Conservation (phyloP, 1,140 invertebrate species). For the Homarus americanus region DNA sequence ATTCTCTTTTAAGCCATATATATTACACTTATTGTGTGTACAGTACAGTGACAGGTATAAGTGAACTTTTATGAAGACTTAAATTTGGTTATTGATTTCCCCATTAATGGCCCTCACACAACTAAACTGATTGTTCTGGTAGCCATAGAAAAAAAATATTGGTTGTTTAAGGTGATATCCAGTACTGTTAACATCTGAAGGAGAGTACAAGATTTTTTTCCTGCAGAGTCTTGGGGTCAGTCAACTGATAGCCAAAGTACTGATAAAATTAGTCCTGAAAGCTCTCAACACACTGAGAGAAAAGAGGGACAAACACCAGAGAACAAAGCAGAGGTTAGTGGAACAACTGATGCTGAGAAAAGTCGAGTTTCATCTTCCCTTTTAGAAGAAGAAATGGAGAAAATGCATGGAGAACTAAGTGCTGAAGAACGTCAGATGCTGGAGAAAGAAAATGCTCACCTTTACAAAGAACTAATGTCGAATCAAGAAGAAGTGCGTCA, state of each 20-base stretch:
- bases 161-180: no score
- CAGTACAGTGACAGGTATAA: no score
- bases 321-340: slow-evolving; percentile 10
- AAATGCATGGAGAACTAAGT: slow-evolving; percentile 80
- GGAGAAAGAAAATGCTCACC: slow-evolving; percentile 89
- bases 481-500: slow-evolving; percentile 86
- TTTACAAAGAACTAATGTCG: slow-evolving; percentile 92
- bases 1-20: no score
- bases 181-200: no score
- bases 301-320: neutral
- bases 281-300: neutral
- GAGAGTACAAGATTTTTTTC: no score
- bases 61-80: no score
- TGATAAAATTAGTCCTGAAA: slow-evolving; percentile 10
- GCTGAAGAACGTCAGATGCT: slow-evolving; percentile 94
- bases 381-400: slow-evolving; percentile 62
- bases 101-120: no score
- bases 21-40: no score
- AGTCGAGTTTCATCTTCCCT: slow-evolving; percentile 8
- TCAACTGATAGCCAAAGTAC: slow-evolving; percentile 26
- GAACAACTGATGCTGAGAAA: slow-evolving; percentile 3
- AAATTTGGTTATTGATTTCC: no score
- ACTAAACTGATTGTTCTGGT: no score
- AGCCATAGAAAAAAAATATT: no score
- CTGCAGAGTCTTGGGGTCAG: slow-evolving; percentile 21